phyloP scores from a whole-genome alignment of 2,888 invertebrate species.

The Heliconius erato region DNA sequence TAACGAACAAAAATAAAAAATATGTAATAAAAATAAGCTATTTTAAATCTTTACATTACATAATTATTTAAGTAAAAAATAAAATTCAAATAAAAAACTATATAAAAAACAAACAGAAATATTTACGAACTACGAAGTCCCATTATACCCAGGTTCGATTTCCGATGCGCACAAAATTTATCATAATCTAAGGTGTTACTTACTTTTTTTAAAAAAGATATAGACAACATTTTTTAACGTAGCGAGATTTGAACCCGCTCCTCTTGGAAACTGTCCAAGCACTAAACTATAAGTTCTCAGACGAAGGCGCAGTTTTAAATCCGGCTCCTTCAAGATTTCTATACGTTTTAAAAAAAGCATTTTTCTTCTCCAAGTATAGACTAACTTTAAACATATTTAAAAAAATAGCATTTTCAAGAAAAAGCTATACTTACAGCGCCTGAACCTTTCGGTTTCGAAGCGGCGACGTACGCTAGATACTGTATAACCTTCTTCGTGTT shows the following conservation, averaged over 20 bases:
- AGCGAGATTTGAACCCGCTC: no score
- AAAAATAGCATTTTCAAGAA: neutral
- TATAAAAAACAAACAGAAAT: neutral
- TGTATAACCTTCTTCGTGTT: slow-evolving; percentile 99
- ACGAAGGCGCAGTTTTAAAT: neutral
- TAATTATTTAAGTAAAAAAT: neutral
- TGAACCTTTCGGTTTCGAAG: slow-evolving; percentile 96
- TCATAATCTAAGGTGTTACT: no score
- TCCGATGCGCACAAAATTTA: neutral
- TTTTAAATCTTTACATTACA: neutral
- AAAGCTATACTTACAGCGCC: slow-evolving; percentile 90
- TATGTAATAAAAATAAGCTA: neutral
- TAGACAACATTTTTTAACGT: neutral
- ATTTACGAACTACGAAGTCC: neutral
- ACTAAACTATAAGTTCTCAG: no score
- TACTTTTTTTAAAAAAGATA: neutral
- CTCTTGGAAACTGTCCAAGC: no score
- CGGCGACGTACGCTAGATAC: slow-evolving; percentile 99
- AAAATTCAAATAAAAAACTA: neutral
- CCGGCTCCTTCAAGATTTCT: no score
- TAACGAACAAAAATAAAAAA: neutral
- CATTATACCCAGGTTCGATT: neutral
- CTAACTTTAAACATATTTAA: no score
- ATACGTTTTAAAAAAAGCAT: no score
- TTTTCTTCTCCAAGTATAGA: no score